A percentile compares a stretch with the other conserved stretches of the same genome.
Evolutionary conservation across 1,140 invertebrate species (phyloP).

Genomic region (Oscheius sp.): DNA sequence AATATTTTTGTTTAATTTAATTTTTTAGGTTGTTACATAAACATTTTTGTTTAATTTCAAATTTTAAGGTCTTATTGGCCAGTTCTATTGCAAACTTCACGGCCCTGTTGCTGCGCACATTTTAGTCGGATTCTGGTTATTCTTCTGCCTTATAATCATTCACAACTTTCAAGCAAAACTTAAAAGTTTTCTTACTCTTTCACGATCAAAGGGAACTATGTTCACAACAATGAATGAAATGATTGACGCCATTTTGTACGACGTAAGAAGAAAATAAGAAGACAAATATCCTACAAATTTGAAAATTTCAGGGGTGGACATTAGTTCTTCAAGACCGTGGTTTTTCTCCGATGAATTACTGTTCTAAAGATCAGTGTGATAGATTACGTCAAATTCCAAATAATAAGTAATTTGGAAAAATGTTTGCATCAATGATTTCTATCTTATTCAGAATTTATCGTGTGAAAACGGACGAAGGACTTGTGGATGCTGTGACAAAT

Average conservation of each 20-base stretch:
- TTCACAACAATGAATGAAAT: neutral
- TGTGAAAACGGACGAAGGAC: neutral
- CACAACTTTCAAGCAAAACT: slow-evolving; percentile 5
- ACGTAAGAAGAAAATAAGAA: too few species aligned
- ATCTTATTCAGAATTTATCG: neutral
- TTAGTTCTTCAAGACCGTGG: neutral
- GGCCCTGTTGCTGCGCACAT: neutral
- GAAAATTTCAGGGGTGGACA: neutral
- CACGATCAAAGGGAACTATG: neutral
- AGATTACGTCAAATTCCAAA: neutral
- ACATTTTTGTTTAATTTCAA: too few species aligned
- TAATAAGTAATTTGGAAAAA: neutral
- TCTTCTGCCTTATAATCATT: neutral
- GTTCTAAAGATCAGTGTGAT: neutral
- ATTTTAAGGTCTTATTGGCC: neutral
- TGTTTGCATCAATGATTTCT: neutral
- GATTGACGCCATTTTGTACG: neutral
- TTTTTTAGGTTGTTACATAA: too few species aligned
- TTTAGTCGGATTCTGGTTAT: neutral
- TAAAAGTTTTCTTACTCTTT: neutral
- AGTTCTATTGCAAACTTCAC: neutral
- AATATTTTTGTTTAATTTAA: too few species aligned
- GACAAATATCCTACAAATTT: neutral
- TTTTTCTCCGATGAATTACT: neutral
- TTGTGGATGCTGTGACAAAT: neutral